Conservation (phyloP, 2,113 vertebrate genomes). For the Pipra filicauda region DNA sequence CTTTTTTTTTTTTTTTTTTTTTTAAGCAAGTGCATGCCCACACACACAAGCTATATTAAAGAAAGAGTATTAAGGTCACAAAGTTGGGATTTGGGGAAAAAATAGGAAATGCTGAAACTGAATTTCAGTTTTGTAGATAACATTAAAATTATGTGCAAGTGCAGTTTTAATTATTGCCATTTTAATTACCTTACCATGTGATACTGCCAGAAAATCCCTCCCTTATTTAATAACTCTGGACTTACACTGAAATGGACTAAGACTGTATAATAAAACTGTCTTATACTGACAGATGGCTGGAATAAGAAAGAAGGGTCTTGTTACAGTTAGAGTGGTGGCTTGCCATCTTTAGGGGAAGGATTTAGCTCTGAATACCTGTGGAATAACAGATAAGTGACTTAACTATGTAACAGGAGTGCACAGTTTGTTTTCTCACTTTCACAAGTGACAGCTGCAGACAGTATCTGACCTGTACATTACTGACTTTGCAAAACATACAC, state of each 20-base stretch:
- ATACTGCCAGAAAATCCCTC: background rate
- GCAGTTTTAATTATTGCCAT: background rate
- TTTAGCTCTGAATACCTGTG: background rate
- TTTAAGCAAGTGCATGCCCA: accelerated
- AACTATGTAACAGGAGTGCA: background rate
- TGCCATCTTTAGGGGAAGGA: background rate
- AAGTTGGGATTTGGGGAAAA: background rate
- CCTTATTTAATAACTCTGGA: background rate
- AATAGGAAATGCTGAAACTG: background rate
- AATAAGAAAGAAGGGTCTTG: background rate
- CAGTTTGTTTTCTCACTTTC: background rate
- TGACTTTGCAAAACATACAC: background rate
- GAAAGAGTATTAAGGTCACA: background rate
- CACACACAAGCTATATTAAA: background rate
- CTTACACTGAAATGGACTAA: background rate
- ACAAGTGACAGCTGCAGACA: background rate
- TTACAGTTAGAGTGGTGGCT: background rate
- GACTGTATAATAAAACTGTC: background rate
- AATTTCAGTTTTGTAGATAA: background rate
- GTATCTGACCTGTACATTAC: background rate
- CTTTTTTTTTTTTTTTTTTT: background rate
- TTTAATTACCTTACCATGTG: background rate
- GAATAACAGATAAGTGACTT: background rate
- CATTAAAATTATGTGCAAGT: background rate
- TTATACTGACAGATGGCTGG: background rate